A percentile compares a stretch with the other conserved stretches of the same genome.
phyloP scores from a whole-genome alignment of 2,888 invertebrate genomes.

The Caenorhabditis zanzibari region DNA sequence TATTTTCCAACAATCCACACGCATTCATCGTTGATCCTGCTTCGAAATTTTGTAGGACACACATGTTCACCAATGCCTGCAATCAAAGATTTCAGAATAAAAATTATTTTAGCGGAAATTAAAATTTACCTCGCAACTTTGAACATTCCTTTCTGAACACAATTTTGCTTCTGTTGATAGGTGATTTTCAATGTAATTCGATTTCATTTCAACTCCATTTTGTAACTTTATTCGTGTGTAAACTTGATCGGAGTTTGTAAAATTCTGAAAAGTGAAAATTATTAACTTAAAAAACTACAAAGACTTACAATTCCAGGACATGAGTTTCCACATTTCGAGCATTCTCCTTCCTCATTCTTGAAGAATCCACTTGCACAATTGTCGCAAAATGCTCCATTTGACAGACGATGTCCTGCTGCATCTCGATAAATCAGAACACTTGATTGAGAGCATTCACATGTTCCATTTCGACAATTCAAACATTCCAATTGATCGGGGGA shows the following conservation, averaged over 20 bases:
- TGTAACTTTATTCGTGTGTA: conserved; percentile 49
- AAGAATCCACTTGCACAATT: conserved; percentile 45
- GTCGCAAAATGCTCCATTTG: conserved; percentile 42
- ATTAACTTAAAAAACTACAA: too few species aligned
- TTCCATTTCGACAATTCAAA: conserved; percentile 48
- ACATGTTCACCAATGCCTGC: conserved; percentile 86
- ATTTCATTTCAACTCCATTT: conserved; percentile 55
- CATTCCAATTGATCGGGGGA: conserved; percentile 47
- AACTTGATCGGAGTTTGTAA: conserved; percentile 35
- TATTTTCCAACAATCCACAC: conserved; percentile 62
- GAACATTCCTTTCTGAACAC: conserved; percentile 41
- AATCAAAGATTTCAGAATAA: background rate
- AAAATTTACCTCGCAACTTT: conserved; percentile 45
- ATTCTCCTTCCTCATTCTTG: conserved; percentile 20
- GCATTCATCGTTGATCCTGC: conserved; percentile 72
- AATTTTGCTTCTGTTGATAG: conserved; percentile 15
- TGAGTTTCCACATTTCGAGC: conserved; percentile 26
- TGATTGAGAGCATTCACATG: conserved; percentile 44
- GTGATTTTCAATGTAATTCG: conserved; percentile 44
- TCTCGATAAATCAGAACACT: conserved; percentile 38
- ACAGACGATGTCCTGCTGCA: conserved; percentile 20
- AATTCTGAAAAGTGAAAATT: conserved; percentile 37
- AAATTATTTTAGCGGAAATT: background rate
- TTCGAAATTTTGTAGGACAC: conserved; percentile 86
- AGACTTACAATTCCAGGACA: conserved; percentile 23